Conservation (phyloP, 2,888 invertebrate genomes). For the Nebria brevicollis region DNA sequence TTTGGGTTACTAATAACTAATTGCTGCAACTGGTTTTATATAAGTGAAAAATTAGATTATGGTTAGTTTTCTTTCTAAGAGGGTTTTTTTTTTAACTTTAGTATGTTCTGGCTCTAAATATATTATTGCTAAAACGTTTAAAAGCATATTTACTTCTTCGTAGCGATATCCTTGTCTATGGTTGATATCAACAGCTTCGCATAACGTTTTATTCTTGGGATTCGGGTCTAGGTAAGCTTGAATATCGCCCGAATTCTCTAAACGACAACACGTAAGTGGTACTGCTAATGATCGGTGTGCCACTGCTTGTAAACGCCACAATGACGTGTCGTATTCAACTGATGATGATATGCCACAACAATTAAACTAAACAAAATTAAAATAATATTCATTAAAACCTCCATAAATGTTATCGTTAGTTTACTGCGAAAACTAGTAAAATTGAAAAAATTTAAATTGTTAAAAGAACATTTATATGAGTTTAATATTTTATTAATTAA, state of each 20-base stretch:
- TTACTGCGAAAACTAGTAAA: no score
- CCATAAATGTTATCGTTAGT: no score
- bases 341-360: slow-evolving; percentile 85
- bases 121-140: not conserved
- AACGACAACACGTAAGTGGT: slow-evolving; percentile 65
- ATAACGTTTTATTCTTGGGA: slow-evolving; percentile 76
- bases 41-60: no score
- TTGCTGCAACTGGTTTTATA: no score
- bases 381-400: no score
- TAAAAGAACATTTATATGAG: no score
- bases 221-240: slow-evolving; percentile 78
- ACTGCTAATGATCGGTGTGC: slow-evolving; percentile 67
- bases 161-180: slow-evolving; percentile 70
- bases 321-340: slow-evolving; percentile 82
- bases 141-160: slow-evolving; percentile 63
- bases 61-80: no score
- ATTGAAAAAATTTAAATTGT: no score
- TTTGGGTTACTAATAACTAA: no score
- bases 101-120: no score
- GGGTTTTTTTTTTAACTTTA: no score
- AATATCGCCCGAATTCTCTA: slow-evolving; percentile 68
- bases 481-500: no score
- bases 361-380: slow-evolving; percentile 67
- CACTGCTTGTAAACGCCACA: slow-evolving; percentile 80
- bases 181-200: slow-evolving; percentile 73